Conservation (phyloP, 2,888 invertebrate genomes). For the Dascillus cervinus region DNA sequence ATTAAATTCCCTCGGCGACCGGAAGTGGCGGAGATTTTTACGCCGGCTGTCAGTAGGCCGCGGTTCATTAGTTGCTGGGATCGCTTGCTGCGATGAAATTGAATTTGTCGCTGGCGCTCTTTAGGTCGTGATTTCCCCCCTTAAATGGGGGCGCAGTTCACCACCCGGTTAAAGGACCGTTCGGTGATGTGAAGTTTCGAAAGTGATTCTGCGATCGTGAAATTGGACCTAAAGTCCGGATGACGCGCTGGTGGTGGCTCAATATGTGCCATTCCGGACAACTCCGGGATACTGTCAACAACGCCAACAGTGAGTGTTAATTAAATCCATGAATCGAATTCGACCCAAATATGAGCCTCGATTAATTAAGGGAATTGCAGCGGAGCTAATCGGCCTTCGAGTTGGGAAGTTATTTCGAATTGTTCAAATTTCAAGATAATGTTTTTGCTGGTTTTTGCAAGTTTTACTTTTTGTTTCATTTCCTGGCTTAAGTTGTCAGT, state of each 20-base stretch:
- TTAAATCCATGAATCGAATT: constrained; percentile 2
- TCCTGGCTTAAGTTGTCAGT: no score
- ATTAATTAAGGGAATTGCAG: no score
- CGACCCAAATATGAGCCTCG: constrained; percentile 6
- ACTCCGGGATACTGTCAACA: constrained; percentile 42
- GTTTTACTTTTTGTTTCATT: no score
- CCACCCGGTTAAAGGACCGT: no score
- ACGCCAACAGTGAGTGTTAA: constrained; percentile 25
- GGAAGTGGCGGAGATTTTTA: no score
- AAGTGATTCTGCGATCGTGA: no score
- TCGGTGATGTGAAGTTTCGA: no score
- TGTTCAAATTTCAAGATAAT: no score
- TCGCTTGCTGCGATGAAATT: not conserved
- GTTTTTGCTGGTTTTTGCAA: no score
- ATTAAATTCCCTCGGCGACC: no score
- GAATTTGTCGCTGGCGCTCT: not conserved
- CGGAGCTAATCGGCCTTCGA: no score
- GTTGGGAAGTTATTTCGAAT: no score
- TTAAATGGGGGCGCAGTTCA: not conserved
- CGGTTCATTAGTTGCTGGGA: not conserved
- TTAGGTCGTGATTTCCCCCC: not conserved
- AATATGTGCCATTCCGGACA: constrained; percentile 52
- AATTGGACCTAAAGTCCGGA: constrained; percentile 36
- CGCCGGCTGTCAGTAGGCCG: not conserved
- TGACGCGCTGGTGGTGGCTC: constrained; percentile 59